Base-by-base conservation (phyloP, 2,797 vertebrate species). In the Oreortyx pictus region DNA sequence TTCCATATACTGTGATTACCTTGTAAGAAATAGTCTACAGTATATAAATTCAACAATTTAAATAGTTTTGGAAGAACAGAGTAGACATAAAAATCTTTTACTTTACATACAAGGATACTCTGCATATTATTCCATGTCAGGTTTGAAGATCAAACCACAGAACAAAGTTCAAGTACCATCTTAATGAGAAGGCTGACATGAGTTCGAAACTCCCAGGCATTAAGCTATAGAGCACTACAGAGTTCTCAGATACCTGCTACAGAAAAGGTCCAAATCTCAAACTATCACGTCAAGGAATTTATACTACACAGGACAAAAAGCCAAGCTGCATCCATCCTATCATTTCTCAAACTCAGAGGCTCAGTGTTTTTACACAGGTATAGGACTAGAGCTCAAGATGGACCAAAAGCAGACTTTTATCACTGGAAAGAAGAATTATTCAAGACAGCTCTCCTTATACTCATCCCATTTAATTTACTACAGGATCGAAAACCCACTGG, bases 401-500 rank as follows among this genome's bases (percentile, higher is more conserved):
- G 35, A 77, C 19, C 24, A 82, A 35, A 0, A 68, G 25, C 11
- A 86, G 7, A 22, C n/a, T 46, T 61, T 82, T 39, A 80, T 9
- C 62, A 56, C 2, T 5, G 29, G 27, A 50, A 74, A 44, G 49
- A 67, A 8, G 13, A 88, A 52, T 33, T 54, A 46, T 0, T 61
- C 22, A 71, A 57, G 7, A 27, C 57, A 33, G 2, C 17, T 22
- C 7, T 61, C 15, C n/a, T 77, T 68, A 47, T 6, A 49, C 12
- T 23, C 41, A 50, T 9, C 4, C 19, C 13, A 59, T 82, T 60
- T 44, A 19, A 41, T 14, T n/a, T 23, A 56, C 11, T 41, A 52
- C 1, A 54, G 68, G 56, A 43, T 29, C 59, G 33, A 85, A 91
- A 72, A 74, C 6, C 0, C 0, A 0, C 10, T 1, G 7, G 29